These are phyloP conservation scores for Amphibalanus amphitrite DNA, from an alignment of 1,140 invertebrate species.

Conservation along the genomic window DNA sequence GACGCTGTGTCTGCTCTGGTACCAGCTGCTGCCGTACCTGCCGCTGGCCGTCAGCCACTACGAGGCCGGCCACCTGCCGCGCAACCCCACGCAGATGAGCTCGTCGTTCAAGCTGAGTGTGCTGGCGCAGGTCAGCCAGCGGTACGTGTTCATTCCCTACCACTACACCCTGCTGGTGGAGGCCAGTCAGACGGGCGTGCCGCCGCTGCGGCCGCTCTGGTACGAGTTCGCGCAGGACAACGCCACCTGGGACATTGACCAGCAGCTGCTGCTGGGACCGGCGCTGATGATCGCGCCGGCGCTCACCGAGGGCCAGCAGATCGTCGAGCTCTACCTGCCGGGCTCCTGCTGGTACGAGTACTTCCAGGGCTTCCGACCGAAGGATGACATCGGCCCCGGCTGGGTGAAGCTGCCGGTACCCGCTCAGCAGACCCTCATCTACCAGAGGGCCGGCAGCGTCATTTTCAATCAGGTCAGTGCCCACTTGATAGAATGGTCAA, in stretches of 20 bases:
- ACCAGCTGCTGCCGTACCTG: constrained; percentile 13
- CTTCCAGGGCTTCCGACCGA: not conserved
- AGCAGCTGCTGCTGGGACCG: constrained; percentile 62
- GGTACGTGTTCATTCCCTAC: constrained; percentile 61
- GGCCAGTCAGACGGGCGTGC: constrained; percentile 22
- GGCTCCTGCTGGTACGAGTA: not conserved
- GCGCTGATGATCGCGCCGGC: constrained; percentile 56
- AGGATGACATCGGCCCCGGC: not conserved
- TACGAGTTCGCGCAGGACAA: constrained; percentile 25
- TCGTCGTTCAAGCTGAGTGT: constrained; percentile 9
- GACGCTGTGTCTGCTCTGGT: constrained; percentile 13
- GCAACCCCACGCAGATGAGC: constrained; percentile 13
- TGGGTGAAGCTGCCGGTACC: not conserved
- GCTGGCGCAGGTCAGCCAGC: constrained; percentile 16
- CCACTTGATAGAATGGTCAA: no score
- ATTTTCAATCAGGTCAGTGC: not conserved
- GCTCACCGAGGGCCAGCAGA: constrained; percentile 22
- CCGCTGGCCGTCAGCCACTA: constrained; percentile 15
- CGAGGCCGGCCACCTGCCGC: constrained; percentile 11
- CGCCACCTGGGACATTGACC: constrained; percentile 35
- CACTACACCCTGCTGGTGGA: constrained; percentile 61
- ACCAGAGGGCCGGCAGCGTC: not conserved
- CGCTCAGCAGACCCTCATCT: not conserved
- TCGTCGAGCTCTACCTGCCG: not conserved
- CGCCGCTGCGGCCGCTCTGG: constrained; percentile 28